Evolutionary conservation across 2,113 vertebrate genomes (phyloP).

Genomic region (Ovis canadensis): DNA sequence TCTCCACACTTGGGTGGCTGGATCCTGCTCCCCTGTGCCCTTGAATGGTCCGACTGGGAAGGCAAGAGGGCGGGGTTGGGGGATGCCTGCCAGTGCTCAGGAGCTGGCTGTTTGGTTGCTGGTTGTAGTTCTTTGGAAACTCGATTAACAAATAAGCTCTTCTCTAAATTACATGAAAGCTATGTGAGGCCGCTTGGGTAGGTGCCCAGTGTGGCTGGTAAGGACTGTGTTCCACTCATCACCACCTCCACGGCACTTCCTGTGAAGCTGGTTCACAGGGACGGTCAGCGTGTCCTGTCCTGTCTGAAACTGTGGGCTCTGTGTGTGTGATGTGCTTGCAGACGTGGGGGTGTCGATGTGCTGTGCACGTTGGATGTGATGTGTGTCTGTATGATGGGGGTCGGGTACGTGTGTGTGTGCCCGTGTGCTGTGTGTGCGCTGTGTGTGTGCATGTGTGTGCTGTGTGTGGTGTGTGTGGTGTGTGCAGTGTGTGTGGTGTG

Average conservation of each 20-base stretch:
- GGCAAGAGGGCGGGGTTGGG: rapidly evolving
- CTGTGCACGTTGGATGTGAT: not conserved
- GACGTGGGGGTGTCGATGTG: rapidly evolving
- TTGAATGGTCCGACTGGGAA: not conserved
- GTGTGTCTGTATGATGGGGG: not conserved
- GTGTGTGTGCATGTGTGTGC: no score
- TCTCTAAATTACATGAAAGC: not conserved
- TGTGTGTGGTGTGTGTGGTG: no score
- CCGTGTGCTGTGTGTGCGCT: no score
- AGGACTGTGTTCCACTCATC: not conserved
- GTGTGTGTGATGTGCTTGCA: not conserved
- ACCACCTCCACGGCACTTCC: not conserved
- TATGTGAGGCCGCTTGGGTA: not conserved
- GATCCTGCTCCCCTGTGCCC: not conserved
- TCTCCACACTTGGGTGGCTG: not conserved
- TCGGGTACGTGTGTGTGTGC: not conserved
- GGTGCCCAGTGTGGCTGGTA: not conserved
- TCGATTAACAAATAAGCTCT: not conserved
- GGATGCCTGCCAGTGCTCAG: not conserved
- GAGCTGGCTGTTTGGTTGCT: not conserved
- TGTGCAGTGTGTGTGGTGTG: no score
- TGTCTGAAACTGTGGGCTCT: not conserved
- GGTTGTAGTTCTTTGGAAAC: not conserved
- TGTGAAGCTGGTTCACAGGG: not conserved
- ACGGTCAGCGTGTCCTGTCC: not conserved